Base-by-base conservation (phyloP, 2,797 vertebrate genomes). In the Novumbra hubbsi region DNA sequence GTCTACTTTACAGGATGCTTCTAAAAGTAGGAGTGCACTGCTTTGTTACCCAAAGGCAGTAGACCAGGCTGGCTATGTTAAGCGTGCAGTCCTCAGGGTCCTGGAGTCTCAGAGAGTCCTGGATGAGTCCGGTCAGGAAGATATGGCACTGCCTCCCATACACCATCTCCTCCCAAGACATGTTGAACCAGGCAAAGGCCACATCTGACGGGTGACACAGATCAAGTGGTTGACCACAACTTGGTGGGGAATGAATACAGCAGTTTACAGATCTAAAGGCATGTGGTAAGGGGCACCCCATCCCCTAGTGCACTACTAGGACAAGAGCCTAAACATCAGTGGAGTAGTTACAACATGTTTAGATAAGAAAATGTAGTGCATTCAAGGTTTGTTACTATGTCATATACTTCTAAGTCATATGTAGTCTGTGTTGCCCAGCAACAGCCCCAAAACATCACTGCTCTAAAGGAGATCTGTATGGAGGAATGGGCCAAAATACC, bases 151-250 rank as follows among this genome's bases (percentile, higher is more conserved):
- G 88, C 27, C 85, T 76, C 32, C 85, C 84, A 0, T 88, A 92
- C 78, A 89, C 86, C 79, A 90, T 91, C 79, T 93, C 91, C 75
- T 92, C 86, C 41, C 83, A 82, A 5, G 84, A 89, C 79, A 92
- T 72, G 67, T 88, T 85, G 76, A 93, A 88, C 75, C 81, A 86
- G 48, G 89, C 80, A 72, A 92, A 94, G 70, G 80, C 83, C 9
- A 84, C 78, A 57, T 89, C 91, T 93, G 73, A 62, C 75, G 77
- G 60, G 71, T 48, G 67, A 84, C 21, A 2, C 27, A 34, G 28
- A 74, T 68, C 14, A 17, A 14, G 34, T 45, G 73, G 52, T 78
- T 78, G 50, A 75, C 34, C 67, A 49, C 41, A 57, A 57, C 34
- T 55, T 41, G 70, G 30, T 38, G 66, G 68, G 55, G 77, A 76